A percentile compares a stretch with the other conserved stretches of the same genome.
phyloP scores from a whole-genome alignment of 2,113 vertebrate genomes.

The Ondatra zibethicus region DNA sequence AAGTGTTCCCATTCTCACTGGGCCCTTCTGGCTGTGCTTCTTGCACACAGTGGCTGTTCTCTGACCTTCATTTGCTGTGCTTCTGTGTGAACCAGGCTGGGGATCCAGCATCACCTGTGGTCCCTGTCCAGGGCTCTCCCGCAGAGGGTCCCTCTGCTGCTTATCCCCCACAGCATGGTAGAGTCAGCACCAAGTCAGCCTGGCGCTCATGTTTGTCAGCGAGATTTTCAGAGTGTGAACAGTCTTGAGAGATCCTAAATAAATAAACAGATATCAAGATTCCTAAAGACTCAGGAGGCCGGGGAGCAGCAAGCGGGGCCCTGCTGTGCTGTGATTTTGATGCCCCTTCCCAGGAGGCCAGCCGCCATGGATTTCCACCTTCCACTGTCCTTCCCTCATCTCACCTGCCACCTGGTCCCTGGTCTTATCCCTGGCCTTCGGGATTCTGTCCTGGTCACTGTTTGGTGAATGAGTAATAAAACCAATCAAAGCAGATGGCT shows the following conservation, averaged over 20 bases:
- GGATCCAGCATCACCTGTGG: background rate
- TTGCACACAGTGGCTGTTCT: background rate
- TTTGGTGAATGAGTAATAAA: background rate
- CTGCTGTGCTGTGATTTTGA: background rate
- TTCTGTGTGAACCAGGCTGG: background rate
- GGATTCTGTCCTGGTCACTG: background rate
- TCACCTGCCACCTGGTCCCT: no score
- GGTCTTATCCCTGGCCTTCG: background rate
- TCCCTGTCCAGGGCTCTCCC: background rate
- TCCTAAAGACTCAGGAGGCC: background rate
- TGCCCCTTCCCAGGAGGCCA: background rate
- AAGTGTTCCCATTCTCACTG: background rate
- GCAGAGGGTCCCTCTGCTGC: background rate
- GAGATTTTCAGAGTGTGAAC: background rate
- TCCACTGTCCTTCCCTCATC: accelerated
- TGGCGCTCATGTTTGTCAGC: background rate
- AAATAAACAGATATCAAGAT: background rate
- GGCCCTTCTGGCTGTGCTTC: background rate
- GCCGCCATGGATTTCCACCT: accelerated
- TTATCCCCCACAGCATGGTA: no score
- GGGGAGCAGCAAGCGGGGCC: background rate
- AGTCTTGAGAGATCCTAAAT: background rate
- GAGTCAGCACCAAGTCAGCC: background rate
- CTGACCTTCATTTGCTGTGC: background rate
- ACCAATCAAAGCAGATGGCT: no score